phyloP scores from a whole-genome alignment of 2,113 vertebrate genomes.

The Pomatorhinus ruficollis region DNA sequence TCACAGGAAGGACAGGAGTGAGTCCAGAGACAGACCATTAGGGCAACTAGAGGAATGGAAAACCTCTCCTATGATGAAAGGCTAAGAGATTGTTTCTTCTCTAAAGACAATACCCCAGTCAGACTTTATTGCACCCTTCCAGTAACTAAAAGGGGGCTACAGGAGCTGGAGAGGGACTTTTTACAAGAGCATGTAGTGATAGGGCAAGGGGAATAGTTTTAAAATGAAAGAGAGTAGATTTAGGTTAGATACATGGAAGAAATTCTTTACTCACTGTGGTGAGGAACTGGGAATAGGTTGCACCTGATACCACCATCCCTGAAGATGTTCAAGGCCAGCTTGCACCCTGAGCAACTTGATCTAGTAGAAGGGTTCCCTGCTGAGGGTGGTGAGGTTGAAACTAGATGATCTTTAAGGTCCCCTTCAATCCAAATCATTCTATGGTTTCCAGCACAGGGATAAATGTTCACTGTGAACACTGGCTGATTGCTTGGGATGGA shows the following conservation, averaged over 20 bases:
- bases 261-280: not conserved
- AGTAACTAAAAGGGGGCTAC: not conserved
- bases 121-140: not conserved
- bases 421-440: not conserved
- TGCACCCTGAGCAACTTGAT: not conserved
- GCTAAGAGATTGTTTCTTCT: not conserved
- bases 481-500: not conserved
- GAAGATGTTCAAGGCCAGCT: not conserved
- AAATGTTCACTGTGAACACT: fast-evolving
- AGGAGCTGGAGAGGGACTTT: not conserved
- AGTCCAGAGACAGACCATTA: not conserved
- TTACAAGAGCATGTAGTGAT: not conserved
- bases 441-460: not conserved
- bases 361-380: not conserved
- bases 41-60: not conserved
- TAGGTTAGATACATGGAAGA: not conserved
- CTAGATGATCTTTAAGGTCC: not conserved
- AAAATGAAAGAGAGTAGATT: not conserved
- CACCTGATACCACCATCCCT: not conserved
- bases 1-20: not conserved
- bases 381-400: not conserved
- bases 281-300: not conserved
- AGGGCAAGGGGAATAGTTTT: not conserved
- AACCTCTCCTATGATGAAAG: not conserved
- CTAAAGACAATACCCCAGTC: not conserved